Base-by-base conservation (phyloP, 1,140 invertebrate genomes). In the Littorina saxatilis region DNA sequence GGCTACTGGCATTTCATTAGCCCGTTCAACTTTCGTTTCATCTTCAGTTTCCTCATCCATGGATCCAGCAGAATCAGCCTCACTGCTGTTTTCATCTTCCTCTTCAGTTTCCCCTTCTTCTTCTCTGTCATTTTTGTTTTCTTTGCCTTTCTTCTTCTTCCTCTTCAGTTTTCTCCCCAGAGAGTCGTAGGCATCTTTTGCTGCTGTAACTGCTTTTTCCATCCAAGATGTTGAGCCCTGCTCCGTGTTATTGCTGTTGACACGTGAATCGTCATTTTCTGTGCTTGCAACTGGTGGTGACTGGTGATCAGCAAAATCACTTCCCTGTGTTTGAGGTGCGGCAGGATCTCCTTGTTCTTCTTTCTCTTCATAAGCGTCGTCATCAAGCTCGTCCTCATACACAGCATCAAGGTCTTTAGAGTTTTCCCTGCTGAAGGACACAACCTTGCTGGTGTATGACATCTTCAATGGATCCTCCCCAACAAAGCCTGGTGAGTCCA, bases 351-450 rank as follows among this genome's bases (percentile, higher is more conserved):
- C n/a, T 76, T n/a, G n/a, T 7, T 37, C 13, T 2, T 76, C 74
- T 50, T 76, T 37, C 23, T 39, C 29, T 29, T 35, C 66, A 27
- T 70, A 5, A 39, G 39, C 11, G 39, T 23, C 23, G 35, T 39
- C 66, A 7, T 20, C 13, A 4, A 11, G 23, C 50, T 73, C 70
- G 37, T 73, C 70, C 39, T 50, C 40, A 29, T 29, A 50, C 4
- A 47, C 17, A 29, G 39, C 39, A 15, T 27, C 35, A 13, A 43
- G 70, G 15, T 73, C 40, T 11, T 23, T 20, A 4, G 70, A 73
- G 39, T 73, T 73, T 43, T 73, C 37, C 20, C 70, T 3, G n/a
- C 70, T 73, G 70, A 73, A 73, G 40, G 70, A 73, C 39, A 73
- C 70, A 20, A 73, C 43, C 20, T 52, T 73, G 70, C 40, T 73